phyloP scores from a whole-genome alignment of 2,888 invertebrate genomes.

The Aspidapion aeneum region DNA sequence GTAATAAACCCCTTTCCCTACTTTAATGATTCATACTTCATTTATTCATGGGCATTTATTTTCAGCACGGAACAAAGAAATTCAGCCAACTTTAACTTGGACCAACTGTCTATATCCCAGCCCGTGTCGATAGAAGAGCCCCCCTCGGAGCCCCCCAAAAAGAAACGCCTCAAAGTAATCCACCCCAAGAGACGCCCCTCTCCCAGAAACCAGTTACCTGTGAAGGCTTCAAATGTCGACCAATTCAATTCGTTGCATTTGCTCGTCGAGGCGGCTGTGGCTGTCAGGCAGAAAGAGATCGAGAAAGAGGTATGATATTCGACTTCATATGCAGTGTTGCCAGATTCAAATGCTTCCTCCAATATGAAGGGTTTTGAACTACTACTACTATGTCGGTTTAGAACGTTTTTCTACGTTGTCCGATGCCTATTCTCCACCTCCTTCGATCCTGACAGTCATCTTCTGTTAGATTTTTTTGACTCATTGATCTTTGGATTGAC shows the following conservation, averaged over 20 bases:
- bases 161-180: background rate
- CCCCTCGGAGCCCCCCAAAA: background rate
- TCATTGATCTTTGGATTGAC: too few species aligned
- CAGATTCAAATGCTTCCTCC: too few species aligned
- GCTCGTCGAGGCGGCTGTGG: constrained; percentile 40
- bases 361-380: too few species aligned
- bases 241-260: constrained; percentile 40
- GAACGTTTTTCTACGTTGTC: too few species aligned
- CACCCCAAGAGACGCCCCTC: background rate
- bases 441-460: too few species aligned
- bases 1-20: too few species aligned
- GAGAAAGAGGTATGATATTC: constrained; percentile 30
- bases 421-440: too few species aligned
- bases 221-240: constrained; percentile 34
- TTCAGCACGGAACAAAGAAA: background rate
- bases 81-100: background rate
- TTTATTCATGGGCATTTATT: too few species aligned
- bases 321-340: too few species aligned
- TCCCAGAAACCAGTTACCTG: background rate
- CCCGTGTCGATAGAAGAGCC: background rate
- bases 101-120: background rate
- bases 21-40: too few species aligned
- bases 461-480: too few species aligned
- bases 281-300: constrained; percentile 39
- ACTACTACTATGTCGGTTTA: too few species aligned